These are phyloP conservation scores for Nezara viridula DNA, from an alignment of 2,888 invertebrate genomes.

Conservation along the genomic window DNA sequence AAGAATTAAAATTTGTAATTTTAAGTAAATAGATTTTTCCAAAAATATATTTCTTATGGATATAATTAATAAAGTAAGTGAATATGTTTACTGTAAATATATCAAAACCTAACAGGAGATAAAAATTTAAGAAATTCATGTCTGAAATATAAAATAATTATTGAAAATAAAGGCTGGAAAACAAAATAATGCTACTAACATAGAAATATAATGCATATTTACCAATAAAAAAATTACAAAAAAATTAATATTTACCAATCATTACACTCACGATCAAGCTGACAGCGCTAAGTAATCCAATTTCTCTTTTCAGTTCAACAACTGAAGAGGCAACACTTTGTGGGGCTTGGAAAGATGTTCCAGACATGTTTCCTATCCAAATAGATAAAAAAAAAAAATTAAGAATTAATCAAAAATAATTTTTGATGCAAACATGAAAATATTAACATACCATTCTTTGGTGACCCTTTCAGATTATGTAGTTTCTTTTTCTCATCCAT, in stretches of 20 bases:
- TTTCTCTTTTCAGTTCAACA: slow-evolving; percentile 76
- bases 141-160: not conserved
- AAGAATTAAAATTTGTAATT: slow-evolving; percentile 59
- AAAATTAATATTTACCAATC: slow-evolving; percentile 76
- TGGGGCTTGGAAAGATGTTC: not conserved
- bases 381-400: not conserved
- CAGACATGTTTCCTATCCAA: not conserved
- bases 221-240: too few relatives aligned
- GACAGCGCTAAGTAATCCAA: slow-evolving; percentile 85
- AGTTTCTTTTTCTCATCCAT: not conserved
- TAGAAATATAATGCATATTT: not conserved
- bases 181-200: not conserved
- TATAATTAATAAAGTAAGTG: not conserved
- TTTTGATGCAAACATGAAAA: not conserved
- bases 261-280: slow-evolving; percentile 89
- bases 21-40: not conserved
- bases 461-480: not conserved
- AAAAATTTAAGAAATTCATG: not conserved
- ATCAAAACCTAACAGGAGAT: not conserved
- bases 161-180: not conserved
- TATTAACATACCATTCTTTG: slow-evolving; percentile 4
- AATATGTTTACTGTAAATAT: not conserved
- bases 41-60: not conserved
- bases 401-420: not conserved
- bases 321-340: not conserved